phyloP scores from a whole-genome alignment of 1,140 invertebrate species.

The Daktulosphaira vitifoliae region DNA sequence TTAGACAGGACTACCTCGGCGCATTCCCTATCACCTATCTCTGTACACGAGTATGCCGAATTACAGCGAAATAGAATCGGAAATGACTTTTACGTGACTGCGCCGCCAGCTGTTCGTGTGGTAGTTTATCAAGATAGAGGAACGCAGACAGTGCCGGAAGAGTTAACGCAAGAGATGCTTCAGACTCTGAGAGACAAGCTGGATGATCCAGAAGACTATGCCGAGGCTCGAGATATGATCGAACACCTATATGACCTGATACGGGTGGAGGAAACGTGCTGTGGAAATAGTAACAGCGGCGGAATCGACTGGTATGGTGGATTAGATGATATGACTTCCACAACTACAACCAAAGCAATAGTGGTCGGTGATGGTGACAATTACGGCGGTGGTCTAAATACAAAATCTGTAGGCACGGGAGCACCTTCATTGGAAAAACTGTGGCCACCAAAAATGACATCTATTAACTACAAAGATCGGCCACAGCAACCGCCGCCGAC shows the following conservation, averaged over 20 bases:
- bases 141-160: slow-evolving; percentile 62
- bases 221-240: slow-evolving; percentile 65
- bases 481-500: slow-evolving; percentile 39
- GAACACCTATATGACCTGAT: slow-evolving; percentile 69
- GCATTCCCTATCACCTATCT: slow-evolving; percentile 52
- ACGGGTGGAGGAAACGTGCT: slow-evolving; percentile 59
- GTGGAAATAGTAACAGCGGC: slow-evolving; percentile 38
- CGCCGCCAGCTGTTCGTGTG: slow-evolving; percentile 36
- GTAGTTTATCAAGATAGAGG: slow-evolving; percentile 51
- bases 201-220: slow-evolving; percentile 62
- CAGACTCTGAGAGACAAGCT: slow-evolving; percentile 57
- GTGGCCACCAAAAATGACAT: slow-evolving; percentile 40
- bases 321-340: slow-evolving; percentile 44
- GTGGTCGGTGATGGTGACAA: neutral
- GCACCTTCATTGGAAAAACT: slow-evolving; percentile 55
- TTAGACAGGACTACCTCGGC: slow-evolving; percentile 48
- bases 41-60: slow-evolving; percentile 56
- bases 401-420: slow-evolving; percentile 46
- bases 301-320: slow-evolving; percentile 48
- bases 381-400: slow-evolving; percentile 42
- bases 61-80: slow-evolving; percentile 47
- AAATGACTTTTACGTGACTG: slow-evolving; percentile 33
- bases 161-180: slow-evolving; percentile 62
- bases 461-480: slow-evolving; percentile 42
- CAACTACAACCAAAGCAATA: slow-evolving; percentile 40